A percentile compares a stretch with the other conserved stretches of the same genome.
Conservation (phyloP, 2,113 vertebrate species). For the Paradoxurus hermaphroditus region DNA sequence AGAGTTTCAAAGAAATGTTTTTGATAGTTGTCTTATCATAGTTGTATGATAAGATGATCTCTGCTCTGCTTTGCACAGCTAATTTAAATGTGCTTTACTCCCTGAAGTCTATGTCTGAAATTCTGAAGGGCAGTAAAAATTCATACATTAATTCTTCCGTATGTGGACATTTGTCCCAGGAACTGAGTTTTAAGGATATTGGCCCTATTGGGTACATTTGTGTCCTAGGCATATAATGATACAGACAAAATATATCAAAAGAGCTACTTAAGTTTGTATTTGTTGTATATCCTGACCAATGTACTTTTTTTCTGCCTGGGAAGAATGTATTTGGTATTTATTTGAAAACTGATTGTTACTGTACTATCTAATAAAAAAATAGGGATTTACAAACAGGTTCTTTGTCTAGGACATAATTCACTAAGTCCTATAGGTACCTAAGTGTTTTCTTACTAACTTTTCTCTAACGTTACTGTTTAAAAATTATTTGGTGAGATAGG, state of each 20-base stretch:
- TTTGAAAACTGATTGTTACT: conserved; percentile 37
- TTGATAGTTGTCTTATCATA: conserved; percentile 71
- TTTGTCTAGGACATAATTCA: not conserved
- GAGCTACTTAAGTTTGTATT: not conserved
- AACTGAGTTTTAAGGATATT: conserved; percentile 54
- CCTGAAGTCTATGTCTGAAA: conserved; percentile 47
- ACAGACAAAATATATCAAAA: rapidly evolving
- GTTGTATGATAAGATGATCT: conserved; percentile 57
- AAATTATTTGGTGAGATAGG: not conserved
- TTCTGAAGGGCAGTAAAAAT: not conserved
- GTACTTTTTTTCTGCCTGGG: not conserved
- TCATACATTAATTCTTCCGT: conserved; percentile 52
- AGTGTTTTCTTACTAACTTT: conserved; percentile 5
- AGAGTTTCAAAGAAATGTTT: conserved; percentile 76
- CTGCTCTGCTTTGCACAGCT: conserved; percentile 9
- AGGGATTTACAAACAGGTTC: not conserved
- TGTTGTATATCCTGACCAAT: rapidly evolving
- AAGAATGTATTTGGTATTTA: not conserved
- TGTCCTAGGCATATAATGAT: not conserved
- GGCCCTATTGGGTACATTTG: rapidly evolving
- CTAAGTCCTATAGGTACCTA: conserved; percentile 11
- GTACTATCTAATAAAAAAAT: conserved; percentile 18
- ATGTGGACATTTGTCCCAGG: conserved; percentile 13
- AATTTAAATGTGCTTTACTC: conserved; percentile 69
- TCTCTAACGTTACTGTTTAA: conserved; percentile 41